These are phyloP conservation scores for Oncorhynchus gorbuscha DNA, from an alignment of 2,113 vertebrate genomes.

Conservation along the genomic window DNA sequence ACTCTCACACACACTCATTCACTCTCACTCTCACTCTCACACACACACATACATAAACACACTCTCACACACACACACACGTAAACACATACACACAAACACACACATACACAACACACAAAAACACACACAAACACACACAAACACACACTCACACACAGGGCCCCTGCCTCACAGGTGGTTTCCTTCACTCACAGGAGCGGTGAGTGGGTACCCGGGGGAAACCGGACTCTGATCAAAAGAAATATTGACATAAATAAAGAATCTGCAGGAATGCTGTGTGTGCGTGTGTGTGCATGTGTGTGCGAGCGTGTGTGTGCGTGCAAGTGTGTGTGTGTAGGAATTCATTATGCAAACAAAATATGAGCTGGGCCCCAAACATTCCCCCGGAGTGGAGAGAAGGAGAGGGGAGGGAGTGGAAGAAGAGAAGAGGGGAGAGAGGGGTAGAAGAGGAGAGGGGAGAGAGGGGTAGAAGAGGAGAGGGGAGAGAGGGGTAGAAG, in stretches of 20 bases:
- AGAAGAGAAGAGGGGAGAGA: constrained; percentile 22
- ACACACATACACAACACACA: no score
- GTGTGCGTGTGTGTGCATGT: no score
- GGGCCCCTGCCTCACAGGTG: constrained; percentile 83
- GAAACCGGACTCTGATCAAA: constrained; percentile 79
- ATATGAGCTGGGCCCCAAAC: constrained; percentile 79
- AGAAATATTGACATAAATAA: constrained; percentile 80
- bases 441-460: constrained; percentile 20
- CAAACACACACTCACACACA: constrained; percentile 46
- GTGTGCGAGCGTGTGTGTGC: no score
- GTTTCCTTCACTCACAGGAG: constrained; percentile 87
- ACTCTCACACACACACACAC: constrained; percentile 12
- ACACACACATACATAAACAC: constrained; percentile 20
- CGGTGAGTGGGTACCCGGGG: constrained; percentile 67
- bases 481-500: no score
- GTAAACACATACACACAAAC: no score
- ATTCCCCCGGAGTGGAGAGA: constrained; percentile 66
- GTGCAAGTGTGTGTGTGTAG: constrained; percentile 43
- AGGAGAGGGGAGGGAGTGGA: constrained; percentile 11
- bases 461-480: no score
- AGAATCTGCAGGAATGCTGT: constrained; percentile 61
- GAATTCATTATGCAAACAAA: constrained; percentile 82
- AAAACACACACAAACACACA: neutral
- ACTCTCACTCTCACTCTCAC: no score
- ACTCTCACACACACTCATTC: no score